Evolutionary conservation across 2,113 vertebrate species (phyloP), one percentile per base, ranked within the genome.

Genomic region (Seriola dumerili): DNA sequence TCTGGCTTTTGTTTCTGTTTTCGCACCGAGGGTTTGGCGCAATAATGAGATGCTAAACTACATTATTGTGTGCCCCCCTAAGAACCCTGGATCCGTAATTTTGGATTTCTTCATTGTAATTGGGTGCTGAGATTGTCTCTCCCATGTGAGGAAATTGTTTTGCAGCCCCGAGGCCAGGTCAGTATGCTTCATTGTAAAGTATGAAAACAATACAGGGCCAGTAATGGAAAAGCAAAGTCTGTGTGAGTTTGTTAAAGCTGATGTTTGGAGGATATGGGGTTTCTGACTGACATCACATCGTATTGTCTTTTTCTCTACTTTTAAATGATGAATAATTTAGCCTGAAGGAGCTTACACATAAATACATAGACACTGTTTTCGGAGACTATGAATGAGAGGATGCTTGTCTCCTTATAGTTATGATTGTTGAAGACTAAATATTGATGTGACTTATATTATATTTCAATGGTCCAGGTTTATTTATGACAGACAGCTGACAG

Each of bases 41-140:
- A 50, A 52, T 88, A 90, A 88, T 91, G 88, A 86, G 73, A 84
- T 85, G 83, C 84, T 89, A 85, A 91, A 85, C 73, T 50, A 70
- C 74, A 63, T 78, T 76, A 87, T 79, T 86, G 85, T 86, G 58
- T 73, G 69, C 68, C 72, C 72, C 77, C 34, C 50, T 58, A 70
- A 87, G 71, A 85, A 85, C 77, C 65, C 38, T 8, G 46, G 17
- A 78, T 77, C 38, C 32, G 17, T 80, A 54, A 88, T 89, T 88
- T 68, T 3, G 23, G 61, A 87, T 90, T 88, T 83, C 80, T 76
- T 90, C 74, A 67, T 80, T 82, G 84, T 85, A 86, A 87, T 76
- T 85, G 85, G 74, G 74, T 66, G 58, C 75, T 67, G 81, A 81
- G 81, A 91, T 91, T 88, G 89, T 90, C 69, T 88, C 77, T 40